Evolutionary conservation across 2,888 invertebrate genomes (phyloP), one percentile per base, ranked within the genome.

Genomic region (Andricus curvator): DNA sequence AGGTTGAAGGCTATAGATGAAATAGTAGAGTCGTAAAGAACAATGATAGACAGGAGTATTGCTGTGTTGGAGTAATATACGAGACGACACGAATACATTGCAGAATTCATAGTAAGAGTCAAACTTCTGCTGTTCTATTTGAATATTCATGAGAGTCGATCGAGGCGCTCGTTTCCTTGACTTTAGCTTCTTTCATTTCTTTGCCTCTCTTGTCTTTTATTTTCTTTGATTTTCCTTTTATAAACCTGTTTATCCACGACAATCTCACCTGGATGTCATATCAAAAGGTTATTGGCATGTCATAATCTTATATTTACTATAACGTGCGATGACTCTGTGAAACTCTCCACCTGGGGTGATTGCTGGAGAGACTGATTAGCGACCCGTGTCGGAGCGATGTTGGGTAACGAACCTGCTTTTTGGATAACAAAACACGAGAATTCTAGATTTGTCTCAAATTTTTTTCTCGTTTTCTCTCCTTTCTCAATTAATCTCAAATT

Each of bases 21-120:
- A 74, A 33, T 56, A 56, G 25, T 51, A n/a, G 11, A 74, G 70
- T 33, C 51, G 70, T 74, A 33, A 74, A 74, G 70, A 74, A 74
- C 51, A 74, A 33, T 74, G 70, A 56, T 56, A 48, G 70, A 74
- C 70, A 62, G 62, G 25, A 62, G 62, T 44, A 15, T 44, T 3
- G 15, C 44, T 44, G 44, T 15, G 13, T 44, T 44, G 44, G 44
- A 44, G 37, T 62, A 62, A 62, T 62, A 62, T 25, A 62, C 15
- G 62, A 25, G 25, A 25, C 22, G 3, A 11, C 22, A n/a, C 62
- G 33, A 74, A 29, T 74, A 56, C 48, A 74, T 74, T 74, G 44
- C 20, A 74, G 20, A 74, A 51, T 70, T 11, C n/a, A 25, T 70
- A 29, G 37, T 8, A 33, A 37, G 37, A 74, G 48, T 48, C 29